Evolutionary conservation across 2,113 vertebrate species (phyloP).

Genomic region (Stegostoma tigrinum): DNA sequence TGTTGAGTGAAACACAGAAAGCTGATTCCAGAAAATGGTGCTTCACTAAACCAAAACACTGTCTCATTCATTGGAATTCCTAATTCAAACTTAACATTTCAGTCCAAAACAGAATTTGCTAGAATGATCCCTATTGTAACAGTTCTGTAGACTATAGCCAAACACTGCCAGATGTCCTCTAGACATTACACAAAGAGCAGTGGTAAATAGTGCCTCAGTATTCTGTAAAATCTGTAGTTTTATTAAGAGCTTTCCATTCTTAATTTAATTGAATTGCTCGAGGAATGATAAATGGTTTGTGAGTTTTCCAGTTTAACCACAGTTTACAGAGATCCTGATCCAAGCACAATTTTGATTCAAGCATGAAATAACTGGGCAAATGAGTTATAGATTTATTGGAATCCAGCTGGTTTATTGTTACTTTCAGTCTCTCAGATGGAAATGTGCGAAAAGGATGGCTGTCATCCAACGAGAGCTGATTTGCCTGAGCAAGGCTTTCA

Average conservation of each 20-base stretch:
- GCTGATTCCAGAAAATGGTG: background rate
- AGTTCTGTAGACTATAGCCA: background rate
- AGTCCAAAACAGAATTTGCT: background rate
- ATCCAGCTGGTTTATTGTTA: background rate
- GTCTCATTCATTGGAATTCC: background rate
- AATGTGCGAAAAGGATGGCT: background rate
- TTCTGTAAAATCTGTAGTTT: background rate
- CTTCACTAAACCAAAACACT: background rate
- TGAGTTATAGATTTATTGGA: slow-evolving; percentile 9
- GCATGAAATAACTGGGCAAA: background rate
- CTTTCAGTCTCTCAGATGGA: background rate
- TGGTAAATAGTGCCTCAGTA: background rate
- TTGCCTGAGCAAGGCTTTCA: background rate
- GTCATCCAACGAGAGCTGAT: background rate
- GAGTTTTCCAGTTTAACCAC: background rate
- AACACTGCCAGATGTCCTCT: background rate
- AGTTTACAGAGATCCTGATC: background rate
- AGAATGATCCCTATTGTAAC: background rate
- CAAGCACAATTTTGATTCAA: slow-evolving; percentile 10
- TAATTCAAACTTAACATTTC: background rate
- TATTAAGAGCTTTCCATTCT: background rate
- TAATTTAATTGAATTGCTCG: background rate
- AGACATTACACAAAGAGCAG: background rate
- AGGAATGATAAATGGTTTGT: slow-evolving; percentile 2
- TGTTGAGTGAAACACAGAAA: background rate